phyloP scores from a whole-genome alignment of 2,113 vertebrate species.

The Brachypodius melanocephalos region DNA sequence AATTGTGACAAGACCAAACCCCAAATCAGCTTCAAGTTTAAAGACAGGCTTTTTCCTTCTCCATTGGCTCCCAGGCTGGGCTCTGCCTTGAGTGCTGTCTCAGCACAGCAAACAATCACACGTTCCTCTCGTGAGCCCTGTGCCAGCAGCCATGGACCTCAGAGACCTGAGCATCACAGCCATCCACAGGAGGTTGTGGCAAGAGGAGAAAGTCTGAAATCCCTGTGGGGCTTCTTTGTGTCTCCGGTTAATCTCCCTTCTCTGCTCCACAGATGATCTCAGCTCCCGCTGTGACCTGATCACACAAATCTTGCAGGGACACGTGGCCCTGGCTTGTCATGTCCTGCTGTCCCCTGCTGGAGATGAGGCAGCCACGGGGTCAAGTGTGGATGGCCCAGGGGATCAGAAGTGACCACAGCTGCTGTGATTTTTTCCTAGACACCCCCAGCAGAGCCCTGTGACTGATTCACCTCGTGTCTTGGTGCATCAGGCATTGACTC shows the following conservation, averaged over 20 bases:
- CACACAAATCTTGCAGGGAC: background rate
- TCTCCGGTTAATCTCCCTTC: background rate
- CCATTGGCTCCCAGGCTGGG: background rate
- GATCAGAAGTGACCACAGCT: background rate
- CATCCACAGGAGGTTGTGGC: rapidly evolving
- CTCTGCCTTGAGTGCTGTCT: background rate
- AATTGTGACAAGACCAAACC: background rate
- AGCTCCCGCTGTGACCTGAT: background rate
- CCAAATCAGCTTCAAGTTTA: background rate
- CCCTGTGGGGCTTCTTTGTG: background rate
- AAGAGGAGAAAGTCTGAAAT: conserved; percentile 22
- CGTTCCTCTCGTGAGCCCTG: background rate
- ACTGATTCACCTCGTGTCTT: conserved; percentile 51
- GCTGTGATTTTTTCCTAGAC: background rate
- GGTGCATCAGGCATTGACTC: conserved; percentile 48
- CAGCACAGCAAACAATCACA: background rate
- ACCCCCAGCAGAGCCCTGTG: conserved; percentile 23
- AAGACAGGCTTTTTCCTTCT: background rate
- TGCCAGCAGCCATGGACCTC: background rate
- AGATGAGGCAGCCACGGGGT: background rate
- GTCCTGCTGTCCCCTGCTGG: background rate
- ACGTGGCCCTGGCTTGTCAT: background rate
- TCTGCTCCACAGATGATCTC: background rate
- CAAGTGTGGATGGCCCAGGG: background rate
- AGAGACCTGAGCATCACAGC: background rate